Evolutionary conservation across 2,888 invertebrate species (phyloP).

Genomic region (Acanthopleura granulata): DNA sequence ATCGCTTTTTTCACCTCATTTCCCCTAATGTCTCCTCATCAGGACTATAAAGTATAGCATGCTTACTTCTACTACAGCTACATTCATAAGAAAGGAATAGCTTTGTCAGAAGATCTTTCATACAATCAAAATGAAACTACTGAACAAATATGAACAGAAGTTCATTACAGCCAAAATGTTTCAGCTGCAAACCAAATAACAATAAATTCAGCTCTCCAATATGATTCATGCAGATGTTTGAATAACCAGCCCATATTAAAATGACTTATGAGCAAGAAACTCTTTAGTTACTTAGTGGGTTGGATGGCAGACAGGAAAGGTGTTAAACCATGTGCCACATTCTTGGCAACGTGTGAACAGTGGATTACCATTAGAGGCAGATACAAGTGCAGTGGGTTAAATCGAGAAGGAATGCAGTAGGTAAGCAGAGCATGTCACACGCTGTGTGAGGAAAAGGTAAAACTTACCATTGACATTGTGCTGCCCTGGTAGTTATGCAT

Average conservation of each 20-base stretch:
- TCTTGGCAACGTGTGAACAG: background rate
- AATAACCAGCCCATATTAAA: background rate
- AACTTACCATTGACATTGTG: constrained; percentile 27
- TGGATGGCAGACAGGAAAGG: background rate
- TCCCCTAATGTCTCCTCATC: too few relatives aligned
- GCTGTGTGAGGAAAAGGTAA: constrained; percentile 15
- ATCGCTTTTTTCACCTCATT: too few relatives aligned
- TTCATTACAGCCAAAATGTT: background rate
- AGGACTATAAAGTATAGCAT: too few relatives aligned
- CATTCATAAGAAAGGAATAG: too few relatives aligned
- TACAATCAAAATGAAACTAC: background rate
- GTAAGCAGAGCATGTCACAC: constrained; percentile 11
- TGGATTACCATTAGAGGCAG: constrained; percentile 9
- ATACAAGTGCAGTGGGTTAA: background rate
- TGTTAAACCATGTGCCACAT: background rate
- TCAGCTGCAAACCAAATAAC: constrained; percentile 7
- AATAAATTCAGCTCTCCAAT: background rate
- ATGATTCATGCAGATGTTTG: background rate
- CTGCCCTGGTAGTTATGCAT: constrained; percentile 29
- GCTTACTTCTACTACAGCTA: too few relatives aligned
- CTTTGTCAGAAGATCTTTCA: background rate
- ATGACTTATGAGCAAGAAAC: too few relatives aligned
- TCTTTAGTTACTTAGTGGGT: constrained; percentile 2
- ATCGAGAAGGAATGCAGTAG: constrained; percentile 3
- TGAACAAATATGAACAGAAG: background rate